phyloP scores from a whole-genome alignment of 2,113 vertebrate species.

The Geococcyx californianus region DNA sequence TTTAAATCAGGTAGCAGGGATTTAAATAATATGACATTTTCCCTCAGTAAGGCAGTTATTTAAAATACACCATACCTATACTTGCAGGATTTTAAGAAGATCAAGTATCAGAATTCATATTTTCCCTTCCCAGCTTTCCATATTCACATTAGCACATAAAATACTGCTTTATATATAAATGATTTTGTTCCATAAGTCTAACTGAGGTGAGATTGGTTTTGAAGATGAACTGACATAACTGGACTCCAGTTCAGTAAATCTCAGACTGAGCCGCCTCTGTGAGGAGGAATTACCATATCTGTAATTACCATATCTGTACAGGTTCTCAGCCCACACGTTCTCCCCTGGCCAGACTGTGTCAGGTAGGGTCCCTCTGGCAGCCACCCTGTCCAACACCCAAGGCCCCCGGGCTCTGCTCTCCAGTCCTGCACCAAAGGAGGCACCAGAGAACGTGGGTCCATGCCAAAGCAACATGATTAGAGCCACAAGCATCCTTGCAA shows the following conservation, averaged over 20 bases:
- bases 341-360: too few relatives aligned
- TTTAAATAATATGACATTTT: not conserved
- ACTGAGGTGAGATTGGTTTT: not conserved
- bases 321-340: not conserved
- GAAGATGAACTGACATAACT: too few relatives aligned
- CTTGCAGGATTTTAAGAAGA: not conserved
- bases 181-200: not conserved
- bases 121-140: slow-evolving; percentile 6
- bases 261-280: too few relatives aligned
- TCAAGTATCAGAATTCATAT: not conserved
- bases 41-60: not conserved
- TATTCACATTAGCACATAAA: not conserved
- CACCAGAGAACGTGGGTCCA: not conserved
- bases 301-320: fast-evolving
- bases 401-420: not conserved
- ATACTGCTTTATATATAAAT: not conserved
- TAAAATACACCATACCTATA: not conserved
- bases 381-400: not conserved
- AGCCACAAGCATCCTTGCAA: not conserved
- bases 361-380: not conserved
- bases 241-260: too few relatives aligned
- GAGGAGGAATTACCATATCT: too few relatives aligned
- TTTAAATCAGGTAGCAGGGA: not conserved
- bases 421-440: not conserved
- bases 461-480: fast-evolving